phyloP scores from a whole-genome alignment of 2,888 invertebrate genomes.

The Gryllus longicercus region DNA sequence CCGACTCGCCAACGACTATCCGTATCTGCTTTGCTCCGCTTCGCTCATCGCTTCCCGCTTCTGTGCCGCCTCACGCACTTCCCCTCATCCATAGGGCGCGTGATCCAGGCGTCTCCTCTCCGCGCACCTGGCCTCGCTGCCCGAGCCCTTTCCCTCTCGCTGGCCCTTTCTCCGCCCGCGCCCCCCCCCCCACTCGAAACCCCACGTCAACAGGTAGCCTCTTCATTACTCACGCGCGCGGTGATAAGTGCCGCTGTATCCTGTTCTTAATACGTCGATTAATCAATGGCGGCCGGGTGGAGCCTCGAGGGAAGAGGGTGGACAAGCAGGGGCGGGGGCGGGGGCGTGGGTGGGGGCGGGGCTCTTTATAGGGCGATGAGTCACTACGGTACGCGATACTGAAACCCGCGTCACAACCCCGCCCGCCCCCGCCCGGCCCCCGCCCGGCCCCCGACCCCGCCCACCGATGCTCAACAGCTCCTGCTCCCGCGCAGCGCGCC shows the following conservation, averaged over 20 bases:
- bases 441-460: too few relatives aligned
- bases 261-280: constrained; percentile 2
- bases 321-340: neutral
- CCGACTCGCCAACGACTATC: neutral
- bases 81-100: neutral
- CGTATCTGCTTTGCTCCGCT: neutral
- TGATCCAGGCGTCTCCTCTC: neutral
- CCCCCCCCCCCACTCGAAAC: neutral
- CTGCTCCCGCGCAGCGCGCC: too few relatives aligned
- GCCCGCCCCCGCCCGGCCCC: too few relatives aligned
- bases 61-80: neutral
- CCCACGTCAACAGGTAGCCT: constrained; percentile 4
- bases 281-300: neutral
- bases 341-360: neutral
- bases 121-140: too few relatives aligned
- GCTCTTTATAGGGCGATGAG: neutral
- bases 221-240: neutral
- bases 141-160: neutral
- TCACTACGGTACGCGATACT: neutral
- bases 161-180: neutral
- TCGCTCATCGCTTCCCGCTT: neutral
- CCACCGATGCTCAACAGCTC: too few relatives aligned
- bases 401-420: neutral
- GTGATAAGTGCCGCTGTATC: constrained; percentile 17
- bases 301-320: neutral